Evolutionary conservation across 2,888 invertebrate genomes (phyloP), one percentile per base, ranked within the genome.

Genomic region (Ephialtes manifestator): DNA sequence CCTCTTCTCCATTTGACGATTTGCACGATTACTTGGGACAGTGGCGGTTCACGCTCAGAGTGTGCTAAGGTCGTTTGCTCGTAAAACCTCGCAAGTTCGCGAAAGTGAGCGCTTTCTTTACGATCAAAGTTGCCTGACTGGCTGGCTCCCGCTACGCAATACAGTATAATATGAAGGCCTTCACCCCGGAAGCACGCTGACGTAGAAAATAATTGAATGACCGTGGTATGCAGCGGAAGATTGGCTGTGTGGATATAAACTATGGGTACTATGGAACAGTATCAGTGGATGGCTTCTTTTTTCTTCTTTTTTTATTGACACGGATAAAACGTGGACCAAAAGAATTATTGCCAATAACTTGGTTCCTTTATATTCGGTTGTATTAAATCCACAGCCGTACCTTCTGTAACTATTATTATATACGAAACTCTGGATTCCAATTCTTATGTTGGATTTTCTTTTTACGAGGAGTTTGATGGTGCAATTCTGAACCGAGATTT

Each of bases 81-180:
- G 80, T 84, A 76, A 84, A 84, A 84, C 75, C 58, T 60, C 67
- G 58, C 67, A 51, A 72, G 78, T 80, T 80, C 76, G 71, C 83
- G 63, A 83, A 79, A 79, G 70, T 67, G 71, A 76, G 68, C 71
- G 75, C 79, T 84, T 76, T 76, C 76, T 84, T 84, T 80, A 84
- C 80, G 84, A 84, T 84, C 80, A 67, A 76, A 80, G 76, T 80
- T 84, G 80, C 55, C 80, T 80, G 79, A 39, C 77, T 68, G 63
- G 74, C 39, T 74, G 65, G 53, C 68, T 83, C 63, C 51, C 58
- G 48, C 70, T 28, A n/a, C 46, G 63, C 53, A 65, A 70, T 71
- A 63, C 46, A 48, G 51, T 20, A 60, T 74, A 67, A 72, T 79
- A 79, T 20, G 78, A 63, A 79, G 76, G 75, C 71, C 70, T 80